Base-by-base conservation (phyloP, 2,888 invertebrate genomes). In the Nomada fabriciana region DNA sequence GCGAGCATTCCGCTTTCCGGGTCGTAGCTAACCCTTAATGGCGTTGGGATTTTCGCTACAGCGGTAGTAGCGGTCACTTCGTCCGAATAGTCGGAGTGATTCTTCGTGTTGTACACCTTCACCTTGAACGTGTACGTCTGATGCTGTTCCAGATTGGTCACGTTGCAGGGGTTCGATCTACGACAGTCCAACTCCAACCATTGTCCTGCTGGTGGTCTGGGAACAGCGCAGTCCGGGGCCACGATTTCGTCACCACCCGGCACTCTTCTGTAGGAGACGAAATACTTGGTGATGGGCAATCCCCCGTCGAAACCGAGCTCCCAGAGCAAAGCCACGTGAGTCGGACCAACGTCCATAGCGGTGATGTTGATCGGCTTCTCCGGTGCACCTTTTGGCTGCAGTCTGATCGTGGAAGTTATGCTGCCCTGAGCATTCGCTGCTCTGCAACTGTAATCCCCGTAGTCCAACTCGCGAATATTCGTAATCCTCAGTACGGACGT, bases 231-330 rank as follows among this genome's bases (percentile, higher is more conserved):
- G 52, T 96, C 96, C 43, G 95, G 95, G 60, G 95, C 95, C 69
- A 95, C 93, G 83, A 95, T 95, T 86, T 96, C 96, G 75, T 96
- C 95, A 7, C 95, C 95, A 2, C 95, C 95, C 0, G 96, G 95
- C 0, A 96, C 96, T 43, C 97, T 96, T 61, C 96, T 96, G 92
- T 97, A 98, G 50, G 96, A 96, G n/a, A 98, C 97, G 90, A 97
- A 97, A 94, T 97, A 98, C 91, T 98, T 98, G 0, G 98, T 98
- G 89, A 97, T 97, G 65, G 96, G 96, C 73, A 98, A 94, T 0
- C 98, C 98, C 0, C 98, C 98, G 93, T 98, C 97, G 92, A 98
- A 98, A 0, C 98, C 98, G 0, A 97, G 96, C 90, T 97, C 97
- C 98, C 98, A 98, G 77, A 96, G 95, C 25, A 98, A 94, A 0